Conservation (phyloP, 92 coral and sea anemone species). For the Paragorgia papillata region DNA sequence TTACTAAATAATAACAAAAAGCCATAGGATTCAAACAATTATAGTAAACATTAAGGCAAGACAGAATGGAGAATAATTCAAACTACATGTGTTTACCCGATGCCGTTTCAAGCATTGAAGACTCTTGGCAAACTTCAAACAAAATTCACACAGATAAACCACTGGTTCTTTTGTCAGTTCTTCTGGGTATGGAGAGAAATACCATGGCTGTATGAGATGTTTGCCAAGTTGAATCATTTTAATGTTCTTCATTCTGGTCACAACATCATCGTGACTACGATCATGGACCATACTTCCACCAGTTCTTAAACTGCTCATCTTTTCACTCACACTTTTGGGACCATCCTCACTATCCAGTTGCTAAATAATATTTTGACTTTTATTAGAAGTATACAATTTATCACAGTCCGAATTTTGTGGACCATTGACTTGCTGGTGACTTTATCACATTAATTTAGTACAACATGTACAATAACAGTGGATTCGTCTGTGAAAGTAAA, state of each 20-base stretch:
- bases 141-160: conserved; percentile 93
- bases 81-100: conserved; percentile 62
- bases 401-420: too few species aligned
- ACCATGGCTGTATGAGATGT: conserved; percentile 92
- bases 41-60: not conserved
- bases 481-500: too few species aligned
- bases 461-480: too few species aligned
- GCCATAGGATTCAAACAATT: not conserved
- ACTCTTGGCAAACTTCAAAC: conserved; percentile 93
- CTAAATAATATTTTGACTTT: not conserved
- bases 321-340: conserved; percentile 72
- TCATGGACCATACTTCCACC: conserved; percentile 98
- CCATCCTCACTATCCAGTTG: conserved; percentile 95
- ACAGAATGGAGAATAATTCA: not conserved
- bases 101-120: conserved; percentile 94
- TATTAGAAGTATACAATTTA: too few species aligned
- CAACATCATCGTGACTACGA: conserved; percentile 96
- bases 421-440: too few species aligned
- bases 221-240: conserved; percentile 92
- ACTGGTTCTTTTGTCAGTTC: conserved; percentile 82
- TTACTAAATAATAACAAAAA: too few species aligned
- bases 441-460: too few species aligned
- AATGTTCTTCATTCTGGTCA: conserved; percentile 95
- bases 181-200: conserved; percentile 97
- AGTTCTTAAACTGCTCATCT: conserved; percentile 68